Evolutionary conservation across 1,140 invertebrate species (phyloP), one percentile per base, ranked within the genome.

Genomic region (Venustaconcha ellipsiformis): DNA sequence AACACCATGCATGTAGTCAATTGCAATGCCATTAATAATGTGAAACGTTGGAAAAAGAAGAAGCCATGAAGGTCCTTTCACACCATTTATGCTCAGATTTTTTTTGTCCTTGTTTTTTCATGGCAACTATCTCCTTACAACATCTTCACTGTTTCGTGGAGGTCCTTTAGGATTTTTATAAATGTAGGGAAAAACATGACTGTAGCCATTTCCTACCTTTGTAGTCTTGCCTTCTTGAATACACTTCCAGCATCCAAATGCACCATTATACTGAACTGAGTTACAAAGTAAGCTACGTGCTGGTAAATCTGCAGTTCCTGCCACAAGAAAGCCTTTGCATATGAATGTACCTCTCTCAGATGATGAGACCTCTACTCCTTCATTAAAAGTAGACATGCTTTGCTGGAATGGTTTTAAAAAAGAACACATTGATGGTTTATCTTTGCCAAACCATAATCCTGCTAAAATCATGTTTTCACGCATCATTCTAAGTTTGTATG

Each of bases 1-100:
- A 23, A 80, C 69, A 14, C 80, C 72, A 73, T 82, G 80, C 80
- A 82, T 82, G 57, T 80, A 82, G 64, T 82, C 80, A 26, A 82
- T 82, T 18, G 63, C 72, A 18, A 74, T 77, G 14, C 80, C 78
- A 67, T 70, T 15, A 20, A 77, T 17, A n/a, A 76, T 76, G 23
- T 79, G 37, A 72, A 76, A 81, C 17, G 72, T 71, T 18, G 59
- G 74, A 37, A 79, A 74, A 20, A 70, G 48, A 14, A 63, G 57
- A n/a, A 81, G 64, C 69, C 67, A 76, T 62, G 72, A 74, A n/a
- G 72, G 70, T 4, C 74, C 78, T 75, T 81, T 82, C 1, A 78
- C 56, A 14, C 80, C 74, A 70, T 78, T 70, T 23, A 67, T 58
- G 55, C 65, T 70, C 17, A 26, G 26, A 6, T 68, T 57, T 71